Evolutionary conservation across 2,113 vertebrate species (phyloP).

Genomic region (Odocoileus hemionus): DNA sequence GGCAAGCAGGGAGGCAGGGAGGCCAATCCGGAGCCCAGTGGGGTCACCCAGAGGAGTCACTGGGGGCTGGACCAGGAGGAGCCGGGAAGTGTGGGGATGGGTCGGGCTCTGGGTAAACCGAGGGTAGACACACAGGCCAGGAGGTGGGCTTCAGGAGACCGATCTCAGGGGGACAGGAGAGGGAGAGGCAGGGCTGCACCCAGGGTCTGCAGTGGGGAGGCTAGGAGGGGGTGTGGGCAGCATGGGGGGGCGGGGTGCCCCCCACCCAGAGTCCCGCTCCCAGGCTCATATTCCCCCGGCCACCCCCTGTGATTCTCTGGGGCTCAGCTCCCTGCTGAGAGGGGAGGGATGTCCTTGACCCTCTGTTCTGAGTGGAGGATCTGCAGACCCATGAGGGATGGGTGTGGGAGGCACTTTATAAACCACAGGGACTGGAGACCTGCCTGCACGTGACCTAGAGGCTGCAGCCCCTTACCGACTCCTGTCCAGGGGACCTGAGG

Average conservation of each 20-base stretch:
- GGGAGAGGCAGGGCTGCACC: no score
- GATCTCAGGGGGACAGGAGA: background rate
- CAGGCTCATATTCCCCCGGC: background rate
- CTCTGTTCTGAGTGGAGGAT: background rate
- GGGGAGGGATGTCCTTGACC: background rate
- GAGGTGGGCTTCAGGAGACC: rapidly evolving
- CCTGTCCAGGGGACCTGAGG: rapidly evolving
- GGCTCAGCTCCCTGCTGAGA: background rate
- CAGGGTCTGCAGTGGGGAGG: background rate
- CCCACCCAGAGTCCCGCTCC: background rate
- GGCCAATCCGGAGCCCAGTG: rapidly evolving
- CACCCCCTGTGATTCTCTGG: background rate
- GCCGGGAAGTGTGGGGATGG: rapidly evolving
- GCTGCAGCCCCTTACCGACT: background rate
- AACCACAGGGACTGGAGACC: background rate
- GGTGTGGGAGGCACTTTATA: no score
- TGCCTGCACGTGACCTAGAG: background rate
- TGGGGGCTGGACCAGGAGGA: background rate
- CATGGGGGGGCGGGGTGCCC: no score
- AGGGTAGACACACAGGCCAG: background rate
- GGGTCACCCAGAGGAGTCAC: rapidly evolving
- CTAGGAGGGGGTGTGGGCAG: background rate
- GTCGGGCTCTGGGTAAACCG: rapidly evolving
- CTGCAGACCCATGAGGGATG: background rate
- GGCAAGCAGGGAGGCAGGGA: rapidly evolving